Conservation (phyloP, 2,888 invertebrate genomes). For the Drosophila aldrichi region DNA sequence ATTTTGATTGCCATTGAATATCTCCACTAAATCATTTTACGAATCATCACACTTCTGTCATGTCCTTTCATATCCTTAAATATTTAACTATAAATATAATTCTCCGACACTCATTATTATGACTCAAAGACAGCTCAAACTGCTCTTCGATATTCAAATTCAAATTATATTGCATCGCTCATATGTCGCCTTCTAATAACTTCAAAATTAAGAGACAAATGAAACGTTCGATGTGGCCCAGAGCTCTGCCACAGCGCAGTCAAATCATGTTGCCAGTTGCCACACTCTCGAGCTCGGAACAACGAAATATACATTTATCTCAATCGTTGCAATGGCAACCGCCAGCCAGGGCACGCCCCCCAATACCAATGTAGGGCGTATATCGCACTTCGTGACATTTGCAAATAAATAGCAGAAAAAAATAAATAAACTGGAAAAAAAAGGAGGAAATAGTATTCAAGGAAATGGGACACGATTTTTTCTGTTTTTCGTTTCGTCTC, state of each 20-base stretch:
- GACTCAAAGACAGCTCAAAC: neutral
- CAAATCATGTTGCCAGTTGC: neutral
- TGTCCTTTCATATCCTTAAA: no score
- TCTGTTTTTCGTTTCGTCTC: conserved; percentile 20
- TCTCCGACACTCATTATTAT: no score
- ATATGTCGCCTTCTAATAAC: neutral
- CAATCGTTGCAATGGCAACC: conserved; percentile 29
- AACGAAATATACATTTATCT: conserved; percentile 57
- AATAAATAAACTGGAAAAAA: conserved; percentile 27
- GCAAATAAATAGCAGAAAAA: conserved; percentile 70
- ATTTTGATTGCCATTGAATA: no score
- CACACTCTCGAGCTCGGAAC: neutral
- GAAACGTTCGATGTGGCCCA: neutral
- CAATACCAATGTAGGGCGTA: conserved; percentile 22
- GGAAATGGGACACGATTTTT: conserved; percentile 46
- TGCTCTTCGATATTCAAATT: neutral
- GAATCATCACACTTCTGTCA: no score
- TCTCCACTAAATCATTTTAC: no score
- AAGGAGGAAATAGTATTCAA: conserved; percentile 38
- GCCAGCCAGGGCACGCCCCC: conserved; percentile 4
- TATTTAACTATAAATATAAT: no score
- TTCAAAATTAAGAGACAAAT: neutral
- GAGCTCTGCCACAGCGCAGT: neutral
- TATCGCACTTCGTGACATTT: conserved; percentile 67
- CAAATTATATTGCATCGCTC: neutral